These are phyloP conservation scores for Toxotes chatareus DNA, from an alignment of 2,113 vertebrate species.

Conservation along the genomic window DNA sequence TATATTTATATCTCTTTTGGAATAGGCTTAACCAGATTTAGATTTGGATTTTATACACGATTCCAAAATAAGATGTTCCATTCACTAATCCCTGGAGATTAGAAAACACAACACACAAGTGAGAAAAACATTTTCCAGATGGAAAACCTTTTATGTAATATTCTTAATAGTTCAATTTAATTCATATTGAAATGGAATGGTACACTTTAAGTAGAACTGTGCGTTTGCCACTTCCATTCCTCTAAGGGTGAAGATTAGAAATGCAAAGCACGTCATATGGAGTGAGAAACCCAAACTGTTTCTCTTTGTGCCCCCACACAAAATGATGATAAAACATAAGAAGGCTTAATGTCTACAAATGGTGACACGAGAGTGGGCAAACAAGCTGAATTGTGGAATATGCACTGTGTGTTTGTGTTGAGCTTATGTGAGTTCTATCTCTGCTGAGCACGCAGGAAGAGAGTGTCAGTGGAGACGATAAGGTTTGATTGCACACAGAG, in stretches of 20 bases:
- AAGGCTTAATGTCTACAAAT: slow-evolving; percentile 66
- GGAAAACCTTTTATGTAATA: background rate
- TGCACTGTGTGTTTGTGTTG: slow-evolving; percentile 21
- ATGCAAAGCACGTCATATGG: slow-evolving; percentile 44
- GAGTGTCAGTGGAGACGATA: slow-evolving; percentile 51
- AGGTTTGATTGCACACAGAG: slow-evolving; percentile 51
- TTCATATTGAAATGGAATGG: background rate
- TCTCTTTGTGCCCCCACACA: slow-evolving; percentile 22
- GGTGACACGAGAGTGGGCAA: slow-evolving; percentile 44
- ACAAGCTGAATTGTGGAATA: slow-evolving; percentile 14
- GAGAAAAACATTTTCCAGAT: slow-evolving; percentile 4
- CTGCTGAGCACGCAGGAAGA: slow-evolving; percentile 63
- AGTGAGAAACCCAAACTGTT: slow-evolving; percentile 5
- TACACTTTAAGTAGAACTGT: background rate
- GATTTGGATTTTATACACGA: slow-evolving; percentile 44
- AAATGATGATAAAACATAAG: slow-evolving; percentile 65
- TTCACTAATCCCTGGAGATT: slow-evolving; percentile 47
- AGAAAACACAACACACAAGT: slow-evolving; percentile 13
- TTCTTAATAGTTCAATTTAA: slow-evolving; percentile 4
- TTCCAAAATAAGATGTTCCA: slow-evolving; percentile 33
- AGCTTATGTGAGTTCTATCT: slow-evolving; percentile 51
- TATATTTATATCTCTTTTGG: background rate
- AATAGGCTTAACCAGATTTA: slow-evolving; percentile 45
- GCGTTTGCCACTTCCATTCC: slow-evolving; percentile 23
- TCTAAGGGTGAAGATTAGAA: slow-evolving; percentile 35